Conservation (phyloP, 2,113 vertebrate genomes). For the Onychostoma macrolepis region DNA sequence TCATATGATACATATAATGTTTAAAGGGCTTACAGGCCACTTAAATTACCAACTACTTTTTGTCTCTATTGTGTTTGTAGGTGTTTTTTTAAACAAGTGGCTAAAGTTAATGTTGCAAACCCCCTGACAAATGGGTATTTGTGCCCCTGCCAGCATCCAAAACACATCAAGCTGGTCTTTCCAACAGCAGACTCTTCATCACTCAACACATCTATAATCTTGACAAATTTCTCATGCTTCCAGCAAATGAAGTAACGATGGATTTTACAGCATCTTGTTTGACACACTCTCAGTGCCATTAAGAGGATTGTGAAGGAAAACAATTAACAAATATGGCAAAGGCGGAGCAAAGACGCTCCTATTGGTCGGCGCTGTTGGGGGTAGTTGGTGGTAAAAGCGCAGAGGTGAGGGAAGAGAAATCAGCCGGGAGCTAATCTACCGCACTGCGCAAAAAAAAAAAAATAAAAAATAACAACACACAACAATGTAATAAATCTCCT, state of each 20-base stretch:
- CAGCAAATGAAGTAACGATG: conserved; percentile 10
- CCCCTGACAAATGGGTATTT: background rate
- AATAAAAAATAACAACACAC: background rate
- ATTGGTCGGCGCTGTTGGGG: conserved; percentile 58
- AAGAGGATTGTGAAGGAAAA: background rate
- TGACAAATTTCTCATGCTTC: conserved; percentile 1
- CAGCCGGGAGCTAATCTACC: conserved; percentile 71
- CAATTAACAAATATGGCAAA: conserved; percentile 37
- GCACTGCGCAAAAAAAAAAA: conserved; percentile 71
- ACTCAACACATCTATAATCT: conserved; percentile 17
- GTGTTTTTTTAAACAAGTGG: background rate
- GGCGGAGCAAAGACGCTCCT: conserved; percentile 60
- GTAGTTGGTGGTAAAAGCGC: conserved; percentile 61
- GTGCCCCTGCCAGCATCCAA: background rate
- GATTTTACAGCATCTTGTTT: conserved; percentile 31
- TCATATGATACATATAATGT: background rate
- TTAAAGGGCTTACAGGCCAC: background rate
- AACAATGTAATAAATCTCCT: conserved; percentile 67
- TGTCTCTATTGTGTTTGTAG: background rate
- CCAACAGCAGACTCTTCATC: conserved; percentile 14
- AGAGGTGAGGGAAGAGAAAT: conserved; percentile 66
- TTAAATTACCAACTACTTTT: background rate
- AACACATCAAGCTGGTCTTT: conserved; percentile 26
- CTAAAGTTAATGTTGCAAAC: background rate
- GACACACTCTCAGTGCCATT: conserved; percentile 31